Evolutionary conservation across 1,140 invertebrate genomes (phyloP).

Genomic region (Drosophila orosa): DNA sequence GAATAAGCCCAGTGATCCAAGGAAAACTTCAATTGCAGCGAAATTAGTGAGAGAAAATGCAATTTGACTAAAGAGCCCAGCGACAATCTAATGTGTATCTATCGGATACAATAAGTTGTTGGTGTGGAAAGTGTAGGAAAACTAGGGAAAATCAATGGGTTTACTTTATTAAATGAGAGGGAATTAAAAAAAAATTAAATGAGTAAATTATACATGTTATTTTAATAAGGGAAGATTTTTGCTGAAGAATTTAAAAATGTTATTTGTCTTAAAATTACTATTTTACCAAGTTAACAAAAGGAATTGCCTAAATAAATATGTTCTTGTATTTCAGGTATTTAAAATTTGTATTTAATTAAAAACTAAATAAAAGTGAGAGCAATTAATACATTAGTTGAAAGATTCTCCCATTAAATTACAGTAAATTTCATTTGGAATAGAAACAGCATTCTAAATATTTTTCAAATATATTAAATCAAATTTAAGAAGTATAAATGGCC

Average conservation of each 20-base stretch:
- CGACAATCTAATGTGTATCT: slow-evolving; percentile 21
- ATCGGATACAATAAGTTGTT: slow-evolving; percentile 2
- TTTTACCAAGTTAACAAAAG: too few relatives aligned
- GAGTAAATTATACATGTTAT: background rate
- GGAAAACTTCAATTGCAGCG: slow-evolving; percentile 30
- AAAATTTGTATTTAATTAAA: too few relatives aligned
- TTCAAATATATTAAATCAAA: background rate
- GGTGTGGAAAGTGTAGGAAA: background rate
- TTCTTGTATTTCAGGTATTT: too few relatives aligned
- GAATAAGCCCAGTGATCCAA: slow-evolving; percentile 28
- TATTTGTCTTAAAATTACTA: too few relatives aligned
- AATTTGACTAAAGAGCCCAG: slow-evolving; percentile 26
- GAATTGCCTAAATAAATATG: too few relatives aligned
- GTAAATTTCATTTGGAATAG: background rate
- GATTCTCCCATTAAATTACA: background rate
- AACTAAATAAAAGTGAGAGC: too few relatives aligned
- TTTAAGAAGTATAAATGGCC: too few relatives aligned
- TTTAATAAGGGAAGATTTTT: background rate
- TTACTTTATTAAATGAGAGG: background rate
- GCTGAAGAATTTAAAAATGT: background rate
- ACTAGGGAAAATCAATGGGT: background rate
- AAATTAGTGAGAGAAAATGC: slow-evolving; percentile 25
- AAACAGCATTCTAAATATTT: too few relatives aligned
- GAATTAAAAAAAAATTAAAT: background rate
- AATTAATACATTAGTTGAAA: too few relatives aligned